Base-by-base conservation (phyloP, 2,888 invertebrate genomes). In the Tenthredo notha region DNA sequence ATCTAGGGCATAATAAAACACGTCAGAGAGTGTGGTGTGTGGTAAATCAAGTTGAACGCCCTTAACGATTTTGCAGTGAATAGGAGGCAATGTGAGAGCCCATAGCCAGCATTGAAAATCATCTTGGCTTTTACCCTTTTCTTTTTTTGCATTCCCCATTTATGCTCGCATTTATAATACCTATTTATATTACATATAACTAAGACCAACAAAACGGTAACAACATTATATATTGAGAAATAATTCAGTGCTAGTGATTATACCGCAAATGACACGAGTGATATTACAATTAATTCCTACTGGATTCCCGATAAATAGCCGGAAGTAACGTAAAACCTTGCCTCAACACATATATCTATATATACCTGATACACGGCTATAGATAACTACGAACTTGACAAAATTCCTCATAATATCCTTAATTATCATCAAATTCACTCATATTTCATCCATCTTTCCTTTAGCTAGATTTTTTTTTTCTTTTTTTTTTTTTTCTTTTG, bases 51-150 rank as follows among this genome's bases (percentile, higher is more conserved):
- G 91, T 92, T 92, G 93, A 94, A 94, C 94, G 94, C 94, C 94
- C 94, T 94, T 94, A 93, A 94, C 94, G 94, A 94, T 94, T 94
- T 94, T 93, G 95, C 95, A 95, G 95, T 95, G 95, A 94, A 95
- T 95, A 43, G 37, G 74, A 74, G 43, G 80, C 95, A 95, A 95
- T 95, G 95, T 95, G 95, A 95, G 95, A 67, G 67, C 67, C 25
- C 67, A 21, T 33, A 33, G 67, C 88, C 95, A 95, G 94, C 95
- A 95, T 94, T 94, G 94, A 94, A 95, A 94, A 91, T 90, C 89
- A 88, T 89, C 88, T 87, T 90, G 88, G 88, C 89, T 89, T 90
- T 90, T 89, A 85, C 84, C 74, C 85, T 78, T 85, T 67, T 67
- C 33, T 25, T 67, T 85, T 87, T 89, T 87, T 83, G 77, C 86